Evolutionary conservation across 2,797 vertebrate genomes (phyloP), one percentile per base, ranked within the genome.

Genomic region (Danio jaintianensis): DNA sequence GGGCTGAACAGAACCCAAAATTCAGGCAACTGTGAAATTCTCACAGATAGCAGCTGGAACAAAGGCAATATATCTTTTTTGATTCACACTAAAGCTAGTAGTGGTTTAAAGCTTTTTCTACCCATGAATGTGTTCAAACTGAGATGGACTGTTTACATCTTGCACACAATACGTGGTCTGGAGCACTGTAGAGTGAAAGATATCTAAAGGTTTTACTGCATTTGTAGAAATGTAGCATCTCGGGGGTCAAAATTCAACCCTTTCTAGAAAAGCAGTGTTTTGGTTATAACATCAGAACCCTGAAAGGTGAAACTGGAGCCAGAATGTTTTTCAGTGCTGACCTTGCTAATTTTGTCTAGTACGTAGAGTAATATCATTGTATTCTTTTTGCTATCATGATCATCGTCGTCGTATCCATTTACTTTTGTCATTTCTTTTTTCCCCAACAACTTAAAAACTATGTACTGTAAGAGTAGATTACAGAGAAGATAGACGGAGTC

Each of bases 381-480:
- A 42, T 20, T 36, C 13, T 42, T 70, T 11, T 48, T 29, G 8
- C 38, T 70, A 40, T n/a, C 16, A n/a, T 15, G 45, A 50, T 29
- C 43, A 6, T 8, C 22, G 52, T 62, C 22, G 38, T 55, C 42
- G n/a, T 71, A 5, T 20, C 40, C 53, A 58, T 47, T 42, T 29
- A 38, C 13, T 58, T 72, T 59, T 53, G 48, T 45, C 18, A 45
- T 77, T 59, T n/a, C 20, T 43, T 2, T 47, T 5, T 78, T 7
- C 43, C 8, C 47, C 59, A 20, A 73, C 43, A 59, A 45, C 40
- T 45, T 45, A 22, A 45, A 72, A 77, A 69, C 16, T 40, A 7
- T 78, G 5, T 59, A 61, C 48, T 78, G 12, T 69, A 61, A 61
- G 47, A 70, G 68, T 15, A 61, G n/a, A 59, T 70, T 16, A 59